Conservation (phyloP, 1,140 invertebrate genomes). For the Spodoptera frugiperda region DNA sequence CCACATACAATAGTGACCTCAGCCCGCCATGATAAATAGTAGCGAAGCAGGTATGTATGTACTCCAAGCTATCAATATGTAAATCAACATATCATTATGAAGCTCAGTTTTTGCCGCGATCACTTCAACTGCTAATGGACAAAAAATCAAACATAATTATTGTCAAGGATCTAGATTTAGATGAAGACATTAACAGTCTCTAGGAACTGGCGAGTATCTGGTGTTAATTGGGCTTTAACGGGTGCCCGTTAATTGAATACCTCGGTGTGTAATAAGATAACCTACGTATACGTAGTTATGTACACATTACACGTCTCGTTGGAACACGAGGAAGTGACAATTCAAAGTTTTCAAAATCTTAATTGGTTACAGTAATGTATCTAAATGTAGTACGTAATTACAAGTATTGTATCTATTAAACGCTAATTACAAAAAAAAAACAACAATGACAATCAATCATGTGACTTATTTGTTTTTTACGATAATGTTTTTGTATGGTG, state of each 20-base stretch:
- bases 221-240: no score
- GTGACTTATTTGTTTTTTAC: not conserved
- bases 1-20: constrained; percentile 12
- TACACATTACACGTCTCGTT: no score
- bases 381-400: no score
- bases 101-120: constrained; percentile 39
- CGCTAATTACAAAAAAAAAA: not conserved
- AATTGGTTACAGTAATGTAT: no score
- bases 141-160: constrained; percentile 39
- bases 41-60: not conserved
- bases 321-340: no score
- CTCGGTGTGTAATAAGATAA: no score
- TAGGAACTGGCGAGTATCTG: not conserved
- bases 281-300: no score
- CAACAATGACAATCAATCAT: constrained; percentile 5
- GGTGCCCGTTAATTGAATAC: no score
- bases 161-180: not conserved
- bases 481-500: not conserved
- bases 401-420: no score
- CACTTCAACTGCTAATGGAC: constrained; percentile 30
- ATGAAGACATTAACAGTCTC: constrained; percentile 2
- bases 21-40: not conserved
- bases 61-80: not conserved
- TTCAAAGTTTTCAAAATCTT: no score
- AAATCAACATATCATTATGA: constrained; percentile 37